phyloP scores from a whole-genome alignment of 2,113 vertebrate genomes.

The Melanotaenia duboulayi region DNA sequence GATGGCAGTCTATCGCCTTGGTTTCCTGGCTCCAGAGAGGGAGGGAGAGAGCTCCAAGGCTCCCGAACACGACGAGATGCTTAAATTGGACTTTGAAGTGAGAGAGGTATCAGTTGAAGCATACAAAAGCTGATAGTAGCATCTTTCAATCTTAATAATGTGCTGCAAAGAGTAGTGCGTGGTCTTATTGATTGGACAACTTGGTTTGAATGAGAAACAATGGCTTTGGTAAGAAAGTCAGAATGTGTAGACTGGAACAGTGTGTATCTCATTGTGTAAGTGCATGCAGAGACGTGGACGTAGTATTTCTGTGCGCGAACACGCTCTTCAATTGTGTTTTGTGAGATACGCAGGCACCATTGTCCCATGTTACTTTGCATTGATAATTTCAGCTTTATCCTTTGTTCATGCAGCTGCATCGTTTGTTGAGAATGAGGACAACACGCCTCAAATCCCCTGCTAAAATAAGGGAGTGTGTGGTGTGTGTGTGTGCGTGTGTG shows the following conservation, averaged over 20 bases:
- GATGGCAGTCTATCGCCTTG: constrained; percentile 84
- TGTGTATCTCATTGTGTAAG: constrained; percentile 9
- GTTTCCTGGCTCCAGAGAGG: constrained; percentile 40
- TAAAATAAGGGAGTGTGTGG: constrained; percentile 15
- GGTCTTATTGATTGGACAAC: constrained; percentile 62
- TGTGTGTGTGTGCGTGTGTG: too few species aligned
- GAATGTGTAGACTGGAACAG: not conserved
- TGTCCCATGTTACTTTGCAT: constrained; percentile 65
- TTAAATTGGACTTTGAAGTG: constrained; percentile 64
- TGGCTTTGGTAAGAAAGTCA: constrained; percentile 32
- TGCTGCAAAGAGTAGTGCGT: constrained; percentile 52
- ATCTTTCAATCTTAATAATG: constrained; percentile 67
- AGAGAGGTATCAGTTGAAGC: constrained; percentile 56
- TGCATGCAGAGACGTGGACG: constrained; percentile 14
- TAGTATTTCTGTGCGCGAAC: constrained; percentile 35
- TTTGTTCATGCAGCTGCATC: constrained; percentile 71
- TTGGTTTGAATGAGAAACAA: constrained; percentile 56
- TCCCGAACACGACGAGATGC: constrained; percentile 51
- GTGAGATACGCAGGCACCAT: constrained; percentile 57
- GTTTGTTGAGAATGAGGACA: constrained; percentile 66
- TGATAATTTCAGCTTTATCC: constrained; percentile 68
- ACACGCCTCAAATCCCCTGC: constrained; percentile 58
- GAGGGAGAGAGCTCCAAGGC: constrained; percentile 18
- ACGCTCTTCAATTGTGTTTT: constrained; percentile 61
- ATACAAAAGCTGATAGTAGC: constrained; percentile 55